Conservation (phyloP, 1,140 invertebrate genomes). For the Coptotermes formosanus region DNA sequence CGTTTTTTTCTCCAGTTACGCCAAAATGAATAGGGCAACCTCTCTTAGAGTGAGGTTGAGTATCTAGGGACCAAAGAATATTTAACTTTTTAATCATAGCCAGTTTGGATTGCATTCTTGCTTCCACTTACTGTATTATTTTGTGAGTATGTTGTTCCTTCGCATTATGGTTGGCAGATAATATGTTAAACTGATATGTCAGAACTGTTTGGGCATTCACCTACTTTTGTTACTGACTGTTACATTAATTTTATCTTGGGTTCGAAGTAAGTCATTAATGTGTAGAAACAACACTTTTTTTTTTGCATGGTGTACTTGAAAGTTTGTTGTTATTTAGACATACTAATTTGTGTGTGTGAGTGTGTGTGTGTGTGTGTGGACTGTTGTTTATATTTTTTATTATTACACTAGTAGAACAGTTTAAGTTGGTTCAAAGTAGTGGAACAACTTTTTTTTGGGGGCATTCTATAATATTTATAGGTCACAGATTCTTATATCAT, state of each 20-base stretch:
- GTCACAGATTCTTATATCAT: neutral
- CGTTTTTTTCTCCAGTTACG: neutral
- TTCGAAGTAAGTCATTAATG: neutral
- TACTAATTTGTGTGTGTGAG: neutral
- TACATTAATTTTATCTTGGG: neutral
- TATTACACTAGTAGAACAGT: neutral
- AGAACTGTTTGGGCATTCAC: neutral
- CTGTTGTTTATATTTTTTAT: neutral
- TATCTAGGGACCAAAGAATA: conserved; percentile 7
- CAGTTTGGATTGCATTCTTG: conserved; percentile 2
- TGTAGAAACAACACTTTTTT: neutral
- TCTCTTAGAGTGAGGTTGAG: neutral
- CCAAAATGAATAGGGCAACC: conserved; percentile 18
- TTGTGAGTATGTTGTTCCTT: neutral
- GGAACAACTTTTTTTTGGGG: neutral
- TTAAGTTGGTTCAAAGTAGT: neutral
- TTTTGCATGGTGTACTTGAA: neutral
- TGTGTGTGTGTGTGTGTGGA: neutral
- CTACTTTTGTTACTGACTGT: neutral
- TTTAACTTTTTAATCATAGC: conserved; percentile 14
- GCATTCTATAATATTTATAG: neutral
- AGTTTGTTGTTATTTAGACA: neutral
- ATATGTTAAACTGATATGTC: neutral
- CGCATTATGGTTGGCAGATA: neutral
- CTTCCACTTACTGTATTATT: conserved; percentile 3